phyloP scores from a whole-genome alignment of 1,140 invertebrate genomes.

The Melipona quadrifasciata region DNA sequence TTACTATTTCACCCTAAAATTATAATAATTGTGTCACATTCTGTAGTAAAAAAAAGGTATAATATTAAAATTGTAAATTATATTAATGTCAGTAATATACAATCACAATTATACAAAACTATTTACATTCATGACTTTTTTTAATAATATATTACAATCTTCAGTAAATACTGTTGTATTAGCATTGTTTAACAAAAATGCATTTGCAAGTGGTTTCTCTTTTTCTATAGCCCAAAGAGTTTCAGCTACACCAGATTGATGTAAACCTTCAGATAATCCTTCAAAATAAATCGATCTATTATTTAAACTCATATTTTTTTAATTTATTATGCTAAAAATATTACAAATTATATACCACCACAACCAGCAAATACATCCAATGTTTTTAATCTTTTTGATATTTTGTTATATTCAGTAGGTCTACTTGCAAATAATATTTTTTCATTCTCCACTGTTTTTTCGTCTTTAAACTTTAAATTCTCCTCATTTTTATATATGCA shows the following conservation, averaged over 20 bases:
- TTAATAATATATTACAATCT: slow-evolving; percentile 90
- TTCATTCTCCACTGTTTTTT: slow-evolving; percentile 51
- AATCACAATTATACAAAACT: neutral
- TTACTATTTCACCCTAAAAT: slow-evolving; percentile 81
- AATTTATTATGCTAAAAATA: slow-evolving; percentile 14
- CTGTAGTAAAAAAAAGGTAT: neutral
- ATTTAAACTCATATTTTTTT: neutral
- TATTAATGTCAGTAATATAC: neutral
- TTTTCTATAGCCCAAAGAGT: slow-evolving; percentile 93
- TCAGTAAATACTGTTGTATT: slow-evolving; percentile 89
- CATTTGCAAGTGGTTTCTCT: slow-evolving; percentile 89
- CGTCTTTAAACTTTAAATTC: slow-evolving; percentile 87
- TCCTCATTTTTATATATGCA: slow-evolving; percentile 84
- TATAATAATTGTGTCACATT: neutral
- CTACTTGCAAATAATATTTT: slow-evolving; percentile 59
- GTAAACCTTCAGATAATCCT: slow-evolving; percentile 87
- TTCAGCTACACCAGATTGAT: slow-evolving; percentile 87
- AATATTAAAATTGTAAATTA: neutral
- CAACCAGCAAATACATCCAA: slow-evolving; percentile 96
- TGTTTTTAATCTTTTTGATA: slow-evolving; percentile 83
- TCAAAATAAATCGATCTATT: slow-evolving; percentile 22
- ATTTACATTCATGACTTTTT: slow-evolving; percentile 74
- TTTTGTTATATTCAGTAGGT: slow-evolving; percentile 68
- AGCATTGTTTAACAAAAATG: slow-evolving; percentile 91
- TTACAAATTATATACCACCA: slow-evolving; percentile 84